Conservation (phyloP, 2,888 invertebrate species). For the Auanema sp. region DNA sequence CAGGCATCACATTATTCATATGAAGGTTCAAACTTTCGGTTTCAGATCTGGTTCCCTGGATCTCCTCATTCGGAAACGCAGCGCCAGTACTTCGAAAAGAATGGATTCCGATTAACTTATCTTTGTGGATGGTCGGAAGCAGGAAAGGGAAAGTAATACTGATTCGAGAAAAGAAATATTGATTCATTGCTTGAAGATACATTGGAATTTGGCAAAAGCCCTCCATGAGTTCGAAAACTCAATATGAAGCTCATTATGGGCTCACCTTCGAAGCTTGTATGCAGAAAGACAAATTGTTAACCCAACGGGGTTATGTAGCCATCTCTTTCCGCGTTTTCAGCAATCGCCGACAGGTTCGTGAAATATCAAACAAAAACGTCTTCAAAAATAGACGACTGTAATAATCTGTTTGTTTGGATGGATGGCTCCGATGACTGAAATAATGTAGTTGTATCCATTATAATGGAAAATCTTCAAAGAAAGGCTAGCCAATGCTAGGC, state of each 20-base stretch:
- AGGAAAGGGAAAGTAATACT: constrained; percentile 39
- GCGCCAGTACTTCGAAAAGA: constrained; percentile 49
- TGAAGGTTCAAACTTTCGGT: background rate
- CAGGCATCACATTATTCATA: constrained; percentile 30
- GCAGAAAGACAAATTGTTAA: constrained; percentile 47
- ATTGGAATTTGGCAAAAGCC: constrained; percentile 62
- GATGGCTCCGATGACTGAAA: no score
- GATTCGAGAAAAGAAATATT: background rate
- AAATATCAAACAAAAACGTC: background rate
- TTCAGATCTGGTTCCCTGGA: constrained; percentile 62
- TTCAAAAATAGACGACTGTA: constrained; percentile 5
- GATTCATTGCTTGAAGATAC: constrained; percentile 27
- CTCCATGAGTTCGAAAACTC: constrained; percentile 31
- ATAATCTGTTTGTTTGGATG: background rate
- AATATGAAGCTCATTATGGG: constrained; percentile 63
- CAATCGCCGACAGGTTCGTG: constrained; percentile 47
- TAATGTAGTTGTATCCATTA: no score
- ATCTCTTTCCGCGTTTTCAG: constrained; percentile 58
- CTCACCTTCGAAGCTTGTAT: constrained; percentile 55
- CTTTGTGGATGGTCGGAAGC: constrained; percentile 58
- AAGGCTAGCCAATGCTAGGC: no score
- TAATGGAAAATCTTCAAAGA: no score
- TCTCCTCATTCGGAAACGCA: constrained; percentile 58
- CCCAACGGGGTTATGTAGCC: constrained; percentile 51
- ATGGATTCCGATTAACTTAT: constrained; percentile 54